phyloP scores from a whole-genome alignment of 2,797 vertebrate species.

The Periophthalmus magnuspinnatus region DNA sequence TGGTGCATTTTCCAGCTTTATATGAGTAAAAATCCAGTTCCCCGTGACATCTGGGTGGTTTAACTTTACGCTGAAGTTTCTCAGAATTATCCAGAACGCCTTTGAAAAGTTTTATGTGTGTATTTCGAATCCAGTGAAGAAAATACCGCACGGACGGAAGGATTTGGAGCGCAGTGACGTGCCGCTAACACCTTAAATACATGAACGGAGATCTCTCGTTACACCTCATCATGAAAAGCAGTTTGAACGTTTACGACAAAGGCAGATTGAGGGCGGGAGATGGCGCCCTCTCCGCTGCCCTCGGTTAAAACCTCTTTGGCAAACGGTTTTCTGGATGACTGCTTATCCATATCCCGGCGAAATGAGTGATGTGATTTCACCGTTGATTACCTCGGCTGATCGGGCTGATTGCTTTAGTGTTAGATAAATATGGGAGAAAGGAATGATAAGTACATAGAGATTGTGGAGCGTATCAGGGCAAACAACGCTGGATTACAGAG shows the following conservation, averaged over 20 bases:
- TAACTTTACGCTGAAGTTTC: too few species aligned
- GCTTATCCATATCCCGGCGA: conserved; percentile 74
- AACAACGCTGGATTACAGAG: conserved; percentile 71
- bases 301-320: conserved; percentile 61
- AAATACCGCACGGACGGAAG: conserved; percentile 34
- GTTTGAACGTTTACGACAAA: conserved; percentile 55
- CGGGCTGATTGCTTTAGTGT: conserved; percentile 69
- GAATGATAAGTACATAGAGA: conserved; percentile 60
- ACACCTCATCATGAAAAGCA: conserved; percentile 34
- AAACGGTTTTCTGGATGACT: conserved; percentile 73
- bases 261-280: conserved; percentile 34
- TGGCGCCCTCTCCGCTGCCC: conserved; percentile 53
- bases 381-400: conserved; percentile 76
- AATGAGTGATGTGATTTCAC: conserved; percentile 73
- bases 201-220: conserved; percentile 40
- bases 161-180: conserved; percentile 34
- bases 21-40: too few species aligned
- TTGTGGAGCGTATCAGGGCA: conserved; percentile 51
- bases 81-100: too few species aligned
- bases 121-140: conserved; percentile 14
- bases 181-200: conserved; percentile 46
- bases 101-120: conserved; percentile 32
- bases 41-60: too few species aligned
- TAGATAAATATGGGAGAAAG: conserved; percentile 70
- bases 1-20: too few species aligned